Base-by-base conservation (phyloP, 2,113 vertebrate genomes). In the Neoarius graeffei region DNA sequence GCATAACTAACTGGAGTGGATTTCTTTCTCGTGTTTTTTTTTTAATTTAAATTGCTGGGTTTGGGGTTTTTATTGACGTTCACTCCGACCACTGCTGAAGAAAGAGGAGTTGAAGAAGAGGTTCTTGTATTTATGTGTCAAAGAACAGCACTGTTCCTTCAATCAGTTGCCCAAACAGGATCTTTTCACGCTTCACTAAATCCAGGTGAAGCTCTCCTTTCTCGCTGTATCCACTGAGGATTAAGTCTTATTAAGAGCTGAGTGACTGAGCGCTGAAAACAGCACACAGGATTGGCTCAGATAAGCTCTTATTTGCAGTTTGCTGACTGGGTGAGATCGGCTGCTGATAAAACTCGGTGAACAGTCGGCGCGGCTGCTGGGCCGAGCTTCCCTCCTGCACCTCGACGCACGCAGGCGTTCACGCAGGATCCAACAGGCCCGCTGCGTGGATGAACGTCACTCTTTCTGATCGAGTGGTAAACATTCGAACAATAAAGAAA, bases 251-350 rank as follows among this genome's bases (percentile, higher is more conserved):
- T 23, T 52, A 81, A 81, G 71, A 83, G 80, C 71, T 64, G 86
- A 93, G 91, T 69, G 85, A 91, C 84, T 54, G 79, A 84, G 80
- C 81, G 20, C 52, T 27, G 76, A 56, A 77, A 62, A 17, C 0
- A 83, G 25, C 66, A 85, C 86, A 76, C n/a, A 13, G 82, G 73
- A 82, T 88, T 59, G 50, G 64, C 60, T 15, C 15, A 64, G 90
- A 92, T 92, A 92, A 86, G 91, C 67, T 69, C 88, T 77, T 93
- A 92, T 94, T 94, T 93, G 93, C 19, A 84, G 48, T 77, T 71
- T 66, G 84, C 91, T 42, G 42, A 93, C 94, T 94, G 94, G 93
- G 52, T 81, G 77, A 91, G 89, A 42, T 57, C 60, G 84, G 60
- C 83, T 23, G 87, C 90, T 89, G 93, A 89, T 91, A 91, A 93